phyloP scores from a whole-genome alignment of 1,140 invertebrate genomes.

The Platyscapa corneri region DNA sequence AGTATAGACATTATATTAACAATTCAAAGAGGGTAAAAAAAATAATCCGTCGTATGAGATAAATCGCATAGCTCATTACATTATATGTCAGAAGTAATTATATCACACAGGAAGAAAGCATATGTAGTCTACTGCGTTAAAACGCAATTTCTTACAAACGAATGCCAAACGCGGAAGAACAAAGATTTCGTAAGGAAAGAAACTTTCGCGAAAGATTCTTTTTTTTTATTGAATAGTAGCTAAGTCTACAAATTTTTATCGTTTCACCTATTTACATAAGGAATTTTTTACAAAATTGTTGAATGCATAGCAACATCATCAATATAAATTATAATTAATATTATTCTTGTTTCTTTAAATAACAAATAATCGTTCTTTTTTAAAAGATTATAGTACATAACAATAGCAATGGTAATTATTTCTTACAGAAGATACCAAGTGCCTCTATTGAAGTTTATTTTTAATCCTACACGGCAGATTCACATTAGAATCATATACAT shows the following conservation, averaged over 20 bases:
- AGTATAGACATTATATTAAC: constrained; percentile 7
- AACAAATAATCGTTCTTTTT: constrained; percentile 35
- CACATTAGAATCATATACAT: constrained; percentile 19
- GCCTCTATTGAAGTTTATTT: constrained; percentile 20
- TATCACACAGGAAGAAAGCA: constrained; percentile 50
- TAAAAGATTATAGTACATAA: constrained; percentile 37
- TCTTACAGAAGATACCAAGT: constrained; percentile 26
- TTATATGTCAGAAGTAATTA: constrained; percentile 46
- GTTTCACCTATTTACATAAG: constrained; percentile 45
- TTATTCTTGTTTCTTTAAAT: constrained; percentile 24
- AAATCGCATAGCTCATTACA: constrained; percentile 40
- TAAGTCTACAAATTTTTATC: constrained; percentile 33
- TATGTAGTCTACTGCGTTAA: constrained; percentile 39
- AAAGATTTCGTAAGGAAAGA: constrained; percentile 53
- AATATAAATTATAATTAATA: constrained; percentile 42
- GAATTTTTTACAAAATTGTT: constrained; percentile 44
- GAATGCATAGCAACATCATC: constrained; percentile 34
- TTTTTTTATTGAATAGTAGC: constrained; percentile 30
- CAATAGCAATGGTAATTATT: constrained; percentile 38
- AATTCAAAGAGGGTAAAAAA: constrained; percentile 27
- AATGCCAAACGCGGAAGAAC: constrained; percentile 52
- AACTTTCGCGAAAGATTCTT: constrained; percentile 46
- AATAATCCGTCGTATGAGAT: constrained; percentile 27
- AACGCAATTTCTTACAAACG: constrained; percentile 46
- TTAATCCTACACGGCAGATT: constrained; percentile 18